phyloP scores from a whole-genome alignment of 2,113 vertebrate genomes.

The Ahaetulla prasina region DNA sequence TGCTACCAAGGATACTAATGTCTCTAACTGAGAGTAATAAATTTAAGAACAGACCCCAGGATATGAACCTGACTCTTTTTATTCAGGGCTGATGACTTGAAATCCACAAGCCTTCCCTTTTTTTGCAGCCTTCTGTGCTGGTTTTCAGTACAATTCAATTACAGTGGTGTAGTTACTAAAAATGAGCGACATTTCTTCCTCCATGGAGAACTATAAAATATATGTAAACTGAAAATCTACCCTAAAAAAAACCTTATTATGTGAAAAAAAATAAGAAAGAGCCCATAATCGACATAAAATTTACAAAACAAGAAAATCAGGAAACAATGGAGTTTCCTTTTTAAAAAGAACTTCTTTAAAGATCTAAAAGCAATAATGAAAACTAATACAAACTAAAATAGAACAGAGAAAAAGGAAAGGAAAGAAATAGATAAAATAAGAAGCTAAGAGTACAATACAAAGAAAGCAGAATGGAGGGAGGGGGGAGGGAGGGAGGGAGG shows the following conservation, averaged over 20 bases:
- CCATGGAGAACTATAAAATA: neutral
- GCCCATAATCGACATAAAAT: neutral
- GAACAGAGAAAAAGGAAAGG: no score
- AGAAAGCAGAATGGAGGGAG: no score
- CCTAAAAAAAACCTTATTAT: neutral
- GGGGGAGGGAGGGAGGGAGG: no score
- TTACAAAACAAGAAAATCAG: no score
- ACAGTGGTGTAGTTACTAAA: neutral
- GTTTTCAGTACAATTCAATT: neutral
- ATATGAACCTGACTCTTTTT: neutral
- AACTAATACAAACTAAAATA: no score
- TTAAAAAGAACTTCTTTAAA: no score
- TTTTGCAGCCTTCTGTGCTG: neutral
- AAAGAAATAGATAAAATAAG: no score
- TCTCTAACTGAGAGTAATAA: neutral
- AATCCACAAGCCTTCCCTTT: neutral
- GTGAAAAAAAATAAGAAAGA: neutral
- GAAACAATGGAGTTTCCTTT: neutral
- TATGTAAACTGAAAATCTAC: neutral
- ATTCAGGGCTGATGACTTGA: neutral
- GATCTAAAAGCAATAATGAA: no score
- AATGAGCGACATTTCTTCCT: neutral
- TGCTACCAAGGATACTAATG: neutral
- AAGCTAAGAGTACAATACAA: no score
- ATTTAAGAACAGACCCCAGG: neutral